These are phyloP conservation scores for Dendrolimus kikuchii DNA, from an alignment of 1,140 invertebrate species.

Conservation along the genomic window DNA sequence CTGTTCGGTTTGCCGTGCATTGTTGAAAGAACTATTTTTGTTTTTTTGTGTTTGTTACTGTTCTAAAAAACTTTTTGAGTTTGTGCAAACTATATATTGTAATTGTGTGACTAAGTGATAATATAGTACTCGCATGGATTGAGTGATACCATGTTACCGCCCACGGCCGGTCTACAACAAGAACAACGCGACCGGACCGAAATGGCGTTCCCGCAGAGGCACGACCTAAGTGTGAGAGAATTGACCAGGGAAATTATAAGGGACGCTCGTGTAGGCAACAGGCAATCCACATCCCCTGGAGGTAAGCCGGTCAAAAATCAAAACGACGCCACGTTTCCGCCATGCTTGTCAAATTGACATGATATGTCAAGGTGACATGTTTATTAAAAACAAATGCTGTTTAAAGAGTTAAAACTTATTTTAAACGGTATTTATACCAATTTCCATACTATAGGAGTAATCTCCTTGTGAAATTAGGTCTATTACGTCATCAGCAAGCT, in stretches of 20 bases:
- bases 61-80: slow-evolving; percentile 28
- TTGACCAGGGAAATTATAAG: slow-evolving; percentile 62
- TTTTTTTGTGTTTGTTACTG: slow-evolving; percentile 32
- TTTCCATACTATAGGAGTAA: slow-evolving; percentile 13
- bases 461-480: slow-evolving; percentile 37
- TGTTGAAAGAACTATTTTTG: slow-evolving; percentile 40
- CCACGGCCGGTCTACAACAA: slow-evolving; percentile 61
- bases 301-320: slow-evolving; percentile 61
- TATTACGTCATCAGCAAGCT: slow-evolving; percentile 59
- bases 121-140: slow-evolving; percentile 53
- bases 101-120: slow-evolving; percentile 26
- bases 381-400: slow-evolving; percentile 56
- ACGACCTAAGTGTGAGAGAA: slow-evolving; percentile 50
- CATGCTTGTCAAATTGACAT: slow-evolving; percentile 67
- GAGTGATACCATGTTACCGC: slow-evolving; percentile 64
- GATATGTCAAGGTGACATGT: slow-evolving; percentile 65
- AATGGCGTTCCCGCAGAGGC: slow-evolving; percentile 62
- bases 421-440: slow-evolving; percentile 24
- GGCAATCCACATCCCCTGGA: slow-evolving; percentile 61
- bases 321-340: slow-evolving; percentile 70
- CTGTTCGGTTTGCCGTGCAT: slow-evolving; percentile 52
- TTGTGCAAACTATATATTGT: slow-evolving; percentile 23
- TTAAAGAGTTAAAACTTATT: slow-evolving; percentile 26
- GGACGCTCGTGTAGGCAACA: slow-evolving; percentile 54
- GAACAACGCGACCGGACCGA: slow-evolving; percentile 57